Percentiles rank a stretch among this genome's conserved stretches.
These are phyloP conservation scores for Boleophthalmus pectinirostris DNA, from an alignment of 2,113 vertebrate species.

Conservation along the genomic window DNA sequence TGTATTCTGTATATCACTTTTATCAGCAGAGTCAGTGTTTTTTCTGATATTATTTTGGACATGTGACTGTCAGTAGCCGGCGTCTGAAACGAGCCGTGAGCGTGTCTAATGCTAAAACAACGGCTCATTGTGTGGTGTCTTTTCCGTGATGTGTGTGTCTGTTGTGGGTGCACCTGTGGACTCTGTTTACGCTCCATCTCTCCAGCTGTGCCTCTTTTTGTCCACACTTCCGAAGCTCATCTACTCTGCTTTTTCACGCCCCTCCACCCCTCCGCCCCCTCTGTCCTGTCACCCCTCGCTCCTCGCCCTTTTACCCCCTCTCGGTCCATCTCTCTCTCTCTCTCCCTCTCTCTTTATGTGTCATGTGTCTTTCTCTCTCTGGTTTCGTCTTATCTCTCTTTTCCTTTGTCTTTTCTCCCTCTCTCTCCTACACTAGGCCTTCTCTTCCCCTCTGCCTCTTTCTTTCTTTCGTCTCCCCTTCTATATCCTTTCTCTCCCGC, in stretches of 20 bases:
- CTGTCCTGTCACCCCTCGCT: too few species aligned
- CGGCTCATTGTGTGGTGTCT: not conserved
- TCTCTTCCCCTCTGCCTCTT: not conserved
- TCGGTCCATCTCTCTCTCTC: not conserved
- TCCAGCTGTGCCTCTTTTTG: not conserved
- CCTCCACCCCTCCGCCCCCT: not conserved
- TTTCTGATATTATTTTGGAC: too few species aligned
- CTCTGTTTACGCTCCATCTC: not conserved
- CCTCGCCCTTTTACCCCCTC: not conserved
- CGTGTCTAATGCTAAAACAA: not conserved
- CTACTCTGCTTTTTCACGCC: slow-evolving; percentile 2
- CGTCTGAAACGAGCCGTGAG: not conserved
- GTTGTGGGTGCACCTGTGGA: not conserved
- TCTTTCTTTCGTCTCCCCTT: not conserved
- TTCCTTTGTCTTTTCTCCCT: too few species aligned
- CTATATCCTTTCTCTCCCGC: not conserved
- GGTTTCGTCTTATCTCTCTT: too few species aligned
- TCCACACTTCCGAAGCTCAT: slow-evolving; percentile 1
- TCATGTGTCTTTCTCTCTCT: too few species aligned
- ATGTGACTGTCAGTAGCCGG: too few species aligned
- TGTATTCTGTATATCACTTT: too few species aligned
- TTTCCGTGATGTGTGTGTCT: not conserved
- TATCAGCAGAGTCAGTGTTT: too few species aligned
- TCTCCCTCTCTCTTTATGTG: too few species aligned
- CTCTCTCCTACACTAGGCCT: too few species aligned